A percentile compares a stretch with the other conserved stretches of the same genome.
phyloP scores from a whole-genome alignment of 2,797 vertebrate genomes.

The Gouania willdenowi region DNA sequence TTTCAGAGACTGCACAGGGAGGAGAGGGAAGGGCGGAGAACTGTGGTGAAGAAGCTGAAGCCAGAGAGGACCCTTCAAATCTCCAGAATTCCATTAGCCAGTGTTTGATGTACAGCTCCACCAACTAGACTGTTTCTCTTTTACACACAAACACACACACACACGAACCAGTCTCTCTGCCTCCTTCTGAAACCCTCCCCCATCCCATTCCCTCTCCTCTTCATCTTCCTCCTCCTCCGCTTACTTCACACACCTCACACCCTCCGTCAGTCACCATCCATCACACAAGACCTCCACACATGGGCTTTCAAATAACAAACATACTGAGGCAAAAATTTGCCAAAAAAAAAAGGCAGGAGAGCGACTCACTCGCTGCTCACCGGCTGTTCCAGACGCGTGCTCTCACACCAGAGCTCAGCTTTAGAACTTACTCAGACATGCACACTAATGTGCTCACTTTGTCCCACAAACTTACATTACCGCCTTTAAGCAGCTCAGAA shows the following conservation, averaged over 20 bases:
- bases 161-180: conserved; percentile 16
- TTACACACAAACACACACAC: conserved; percentile 16
- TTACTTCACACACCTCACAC: conserved; percentile 54
- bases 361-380: conserved; percentile 7
- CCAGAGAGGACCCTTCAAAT: conserved; percentile 60
- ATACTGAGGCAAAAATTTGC: background rate
- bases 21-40: conserved; percentile 16
- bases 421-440: conserved; percentile 1
- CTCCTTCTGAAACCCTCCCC: conserved; percentile 43
- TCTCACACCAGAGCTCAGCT: conserved; percentile 1
- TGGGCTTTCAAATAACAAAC: conserved; percentile 19
- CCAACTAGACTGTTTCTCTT: conserved; percentile 3
- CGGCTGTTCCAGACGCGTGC: conserved; percentile 9
- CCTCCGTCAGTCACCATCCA: conserved; percentile 57
- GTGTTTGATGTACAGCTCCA: conserved; percentile 62
- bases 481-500: conserved; percentile 10
- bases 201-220: conserved; percentile 22
- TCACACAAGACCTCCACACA: conserved; percentile 63
- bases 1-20: too few relatives aligned
- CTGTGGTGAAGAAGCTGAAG: conserved; percentile 34
- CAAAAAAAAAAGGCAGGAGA: conserved; percentile 2
- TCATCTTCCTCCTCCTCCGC: conserved; percentile 31
- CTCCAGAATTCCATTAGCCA: conserved; percentile 64
- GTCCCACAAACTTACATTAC: conserved; percentile 3
- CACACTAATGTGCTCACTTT: conserved; percentile 2